These are phyloP conservation scores for Drusus annulatus DNA, from an alignment of 1,140 invertebrate species.

Conservation along the genomic window DNA sequence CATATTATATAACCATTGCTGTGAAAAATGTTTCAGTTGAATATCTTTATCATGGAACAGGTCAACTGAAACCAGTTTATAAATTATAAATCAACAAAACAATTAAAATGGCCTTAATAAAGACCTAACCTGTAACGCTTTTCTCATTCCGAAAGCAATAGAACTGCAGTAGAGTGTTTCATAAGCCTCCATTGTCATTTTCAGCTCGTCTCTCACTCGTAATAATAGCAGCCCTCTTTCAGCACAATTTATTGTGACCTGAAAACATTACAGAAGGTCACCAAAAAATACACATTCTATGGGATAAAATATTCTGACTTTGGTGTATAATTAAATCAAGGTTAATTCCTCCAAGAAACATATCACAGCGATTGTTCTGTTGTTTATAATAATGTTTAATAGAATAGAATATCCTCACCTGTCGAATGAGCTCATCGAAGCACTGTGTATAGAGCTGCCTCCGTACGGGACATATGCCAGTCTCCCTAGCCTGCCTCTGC, in stretches of 20 bases:
- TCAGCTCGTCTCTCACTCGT: conserved; percentile 94
- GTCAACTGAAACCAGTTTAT: too few species aligned
- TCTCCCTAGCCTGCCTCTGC: conserved; percentile 93
- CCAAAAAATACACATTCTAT: background rate
- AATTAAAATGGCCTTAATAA: background rate
- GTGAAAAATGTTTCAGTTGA: too few species aligned
- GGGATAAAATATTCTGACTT: too few species aligned
- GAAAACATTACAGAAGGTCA: conserved; percentile 59
- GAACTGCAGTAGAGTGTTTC: conserved; percentile 96
- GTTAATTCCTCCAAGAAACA: too few species aligned
- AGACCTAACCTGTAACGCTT: conserved; percentile 86
- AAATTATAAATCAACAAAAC: too few species aligned
- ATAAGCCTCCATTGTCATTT: conserved; percentile 96
- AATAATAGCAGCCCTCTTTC: conserved; percentile 95
- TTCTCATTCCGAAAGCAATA: conserved; percentile 97
- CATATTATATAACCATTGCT: too few species aligned
- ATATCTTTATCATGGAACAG: too few species aligned
- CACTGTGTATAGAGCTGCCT: conserved; percentile 96
- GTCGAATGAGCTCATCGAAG: conserved; percentile 83
- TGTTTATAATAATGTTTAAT: background rate
- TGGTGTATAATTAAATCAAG: too few species aligned
- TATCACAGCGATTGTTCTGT: background rate
- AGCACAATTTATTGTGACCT: conserved; percentile 97
- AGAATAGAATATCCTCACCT: conserved; percentile 58
- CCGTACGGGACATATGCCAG: conserved; percentile 96